Evolutionary conservation across 2,888 invertebrate genomes (phyloP).

Genomic region (Drosophila picticornis): DNA sequence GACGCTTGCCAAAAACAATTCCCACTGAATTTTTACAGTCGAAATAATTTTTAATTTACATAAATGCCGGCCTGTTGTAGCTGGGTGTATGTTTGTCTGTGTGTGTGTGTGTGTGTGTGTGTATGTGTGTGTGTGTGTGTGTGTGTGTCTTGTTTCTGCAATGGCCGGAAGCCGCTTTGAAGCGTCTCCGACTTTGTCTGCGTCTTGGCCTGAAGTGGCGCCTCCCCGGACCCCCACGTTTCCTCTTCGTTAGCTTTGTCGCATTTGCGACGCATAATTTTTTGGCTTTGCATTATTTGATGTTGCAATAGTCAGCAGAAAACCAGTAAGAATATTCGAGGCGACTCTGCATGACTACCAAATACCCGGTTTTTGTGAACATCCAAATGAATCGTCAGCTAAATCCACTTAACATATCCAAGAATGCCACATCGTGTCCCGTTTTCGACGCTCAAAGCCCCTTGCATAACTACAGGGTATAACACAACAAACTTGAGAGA

Average conservation of each 20-base stretch:
- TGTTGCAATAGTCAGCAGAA: slow-evolving; percentile 50
- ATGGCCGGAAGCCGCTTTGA: slow-evolving; percentile 54
- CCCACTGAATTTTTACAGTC: slow-evolving; percentile 75
- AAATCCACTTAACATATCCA: background rate
- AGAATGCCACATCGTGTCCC: background rate
- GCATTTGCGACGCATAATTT: slow-evolving; percentile 70
- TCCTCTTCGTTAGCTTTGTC: slow-evolving; percentile 39
- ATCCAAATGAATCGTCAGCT: background rate
- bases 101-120: slow-evolving; percentile 11
- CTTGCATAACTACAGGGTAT: slow-evolving; percentile 3
- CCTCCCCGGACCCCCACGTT: slow-evolving; percentile 1
- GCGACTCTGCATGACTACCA: slow-evolving; percentile 1
- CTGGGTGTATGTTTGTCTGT: slow-evolving; percentile 6
- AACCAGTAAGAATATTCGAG: background rate
- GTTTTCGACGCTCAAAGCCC: too few species aligned
- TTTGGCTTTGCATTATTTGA: slow-evolving; percentile 57
- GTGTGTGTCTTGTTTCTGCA: slow-evolving; percentile 23
- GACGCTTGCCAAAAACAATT: slow-evolving; percentile 76
- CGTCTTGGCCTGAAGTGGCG: slow-evolving; percentile 37
- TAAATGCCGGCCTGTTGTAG: slow-evolving; percentile 68
- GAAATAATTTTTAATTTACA: slow-evolving; percentile 79
- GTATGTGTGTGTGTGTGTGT: slow-evolving; percentile 10
- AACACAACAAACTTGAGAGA: background rate
- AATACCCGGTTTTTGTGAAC: slow-evolving; percentile 6
- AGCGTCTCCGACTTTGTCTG: slow-evolving; percentile 50